phyloP scores from a whole-genome alignment of 2,888 invertebrate genomes.

The Oscheius myriophilus region DNA sequence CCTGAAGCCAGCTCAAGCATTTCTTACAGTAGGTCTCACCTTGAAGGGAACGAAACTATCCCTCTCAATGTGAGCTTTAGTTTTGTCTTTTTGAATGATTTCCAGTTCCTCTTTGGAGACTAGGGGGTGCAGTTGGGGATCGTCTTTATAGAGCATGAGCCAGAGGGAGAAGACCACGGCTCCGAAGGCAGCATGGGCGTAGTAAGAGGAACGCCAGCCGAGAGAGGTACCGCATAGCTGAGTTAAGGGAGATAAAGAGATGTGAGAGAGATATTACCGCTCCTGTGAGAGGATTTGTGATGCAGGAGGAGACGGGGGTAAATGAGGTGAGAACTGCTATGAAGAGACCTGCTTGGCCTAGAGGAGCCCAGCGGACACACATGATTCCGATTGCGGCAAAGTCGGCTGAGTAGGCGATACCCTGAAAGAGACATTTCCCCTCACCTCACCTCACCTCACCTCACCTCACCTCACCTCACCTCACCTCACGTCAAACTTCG shows the following conservation, averaged over 20 bases:
- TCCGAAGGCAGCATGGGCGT: slow-evolving; percentile 48
- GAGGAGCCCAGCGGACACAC: slow-evolving; percentile 62
- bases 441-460: too few relatives aligned
- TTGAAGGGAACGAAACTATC: slow-evolving; percentile 64
- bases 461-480: too few relatives aligned
- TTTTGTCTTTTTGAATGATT: slow-evolving; percentile 59
- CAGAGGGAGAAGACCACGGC: slow-evolving; percentile 47
- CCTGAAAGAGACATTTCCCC: too few relatives aligned
- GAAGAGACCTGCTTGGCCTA: slow-evolving; percentile 61
- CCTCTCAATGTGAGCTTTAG: slow-evolving; percentile 59
- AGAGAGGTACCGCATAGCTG: slow-evolving; percentile 52
- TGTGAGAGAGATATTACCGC: slow-evolving; percentile 36
- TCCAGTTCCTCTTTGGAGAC: slow-evolving; percentile 52
- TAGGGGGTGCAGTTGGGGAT: slow-evolving; percentile 42
- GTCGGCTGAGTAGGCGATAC: slow-evolving; percentile 51
- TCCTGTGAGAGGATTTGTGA: slow-evolving; percentile 64
- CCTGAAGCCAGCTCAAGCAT: slow-evolving; percentile 43
- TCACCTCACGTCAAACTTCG: too few relatives aligned
- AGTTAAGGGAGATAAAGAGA: slow-evolving; percentile 2
- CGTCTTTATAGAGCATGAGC: slow-evolving; percentile 53
- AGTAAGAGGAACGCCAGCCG: slow-evolving; percentile 67
- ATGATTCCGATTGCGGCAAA: slow-evolving; percentile 57
- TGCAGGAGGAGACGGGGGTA: slow-evolving; percentile 56
- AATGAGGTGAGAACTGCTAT: slow-evolving; percentile 63
- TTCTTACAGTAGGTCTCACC: slow-evolving; percentile 30